These are phyloP conservation scores for Orthonyx spaldingii DNA, from an alignment of 2,113 vertebrate species.

Conservation along the genomic window DNA sequence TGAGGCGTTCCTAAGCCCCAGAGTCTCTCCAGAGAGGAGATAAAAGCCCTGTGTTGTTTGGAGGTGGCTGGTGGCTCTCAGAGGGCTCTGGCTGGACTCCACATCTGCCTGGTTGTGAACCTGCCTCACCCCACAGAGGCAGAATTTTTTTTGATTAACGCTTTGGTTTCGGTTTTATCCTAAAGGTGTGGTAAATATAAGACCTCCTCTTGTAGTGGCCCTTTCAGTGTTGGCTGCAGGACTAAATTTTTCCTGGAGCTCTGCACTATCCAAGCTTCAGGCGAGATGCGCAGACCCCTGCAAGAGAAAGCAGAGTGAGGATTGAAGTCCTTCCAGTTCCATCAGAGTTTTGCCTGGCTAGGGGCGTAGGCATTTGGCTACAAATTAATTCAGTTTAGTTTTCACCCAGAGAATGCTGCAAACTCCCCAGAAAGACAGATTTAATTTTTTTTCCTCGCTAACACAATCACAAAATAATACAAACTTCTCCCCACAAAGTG, in stretches of 20 bases:
- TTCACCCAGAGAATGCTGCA: slow-evolving; percentile 10
- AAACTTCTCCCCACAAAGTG: slow-evolving; percentile 47
- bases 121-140: neutral
- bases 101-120: neutral
- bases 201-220: neutral
- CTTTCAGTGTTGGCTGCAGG: neutral
- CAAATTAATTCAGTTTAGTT: slow-evolving; percentile 27
- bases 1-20: neutral
- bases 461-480: slow-evolving; percentile 47
- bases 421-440: neutral
- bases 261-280: neutral
- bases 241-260: neutral
- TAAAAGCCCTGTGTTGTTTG: neutral
- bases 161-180: neutral
- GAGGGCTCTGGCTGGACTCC: neutral
- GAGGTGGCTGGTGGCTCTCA: neutral
- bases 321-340: neutral
- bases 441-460: neutral
- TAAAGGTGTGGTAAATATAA: neutral
- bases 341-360: neutral
- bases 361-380: neutral
- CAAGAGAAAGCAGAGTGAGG: neutral
- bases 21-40: neutral
- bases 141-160: accelerated
- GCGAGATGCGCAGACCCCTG: neutral